Evolutionary conservation across 2,113 vertebrate genomes (phyloP).

Genomic region (Machaerirhynchus nigripectus): DNA sequence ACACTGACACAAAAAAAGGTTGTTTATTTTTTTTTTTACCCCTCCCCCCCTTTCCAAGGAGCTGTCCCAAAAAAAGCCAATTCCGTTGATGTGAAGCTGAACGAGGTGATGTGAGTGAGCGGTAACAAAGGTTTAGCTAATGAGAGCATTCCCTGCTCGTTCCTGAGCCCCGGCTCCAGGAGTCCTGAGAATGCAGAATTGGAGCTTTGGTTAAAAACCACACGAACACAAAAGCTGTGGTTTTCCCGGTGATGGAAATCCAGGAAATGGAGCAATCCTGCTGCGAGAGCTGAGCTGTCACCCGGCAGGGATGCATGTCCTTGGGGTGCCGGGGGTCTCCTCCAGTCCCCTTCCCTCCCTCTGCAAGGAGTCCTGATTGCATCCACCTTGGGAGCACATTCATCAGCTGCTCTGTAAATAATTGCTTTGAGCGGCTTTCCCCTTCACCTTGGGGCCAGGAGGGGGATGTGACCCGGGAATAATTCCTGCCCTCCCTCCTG

Average conservation of each 20-base stretch:
- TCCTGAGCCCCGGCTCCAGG: not conserved
- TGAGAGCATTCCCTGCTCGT: not conserved
- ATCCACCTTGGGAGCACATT: not conserved
- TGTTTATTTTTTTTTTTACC: not conserved
- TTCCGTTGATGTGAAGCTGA: not conserved
- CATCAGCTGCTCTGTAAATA: not conserved
- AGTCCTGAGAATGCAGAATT: not conserved
- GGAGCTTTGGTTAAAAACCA: not conserved
- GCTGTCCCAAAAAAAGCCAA: not conserved
- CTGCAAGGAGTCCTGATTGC: not conserved
- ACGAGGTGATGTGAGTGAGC: not conserved
- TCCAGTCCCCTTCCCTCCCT: not conserved
- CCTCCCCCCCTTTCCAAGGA: not conserved
- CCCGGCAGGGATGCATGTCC: accelerated
- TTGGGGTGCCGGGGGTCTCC: not conserved
- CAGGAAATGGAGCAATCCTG: not conserved
- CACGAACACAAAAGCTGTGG: not conserved
- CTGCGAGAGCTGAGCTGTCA: not conserved
- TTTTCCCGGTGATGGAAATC: not conserved
- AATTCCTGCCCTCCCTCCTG: not conserved
- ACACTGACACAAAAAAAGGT: not conserved
- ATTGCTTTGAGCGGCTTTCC: not conserved
- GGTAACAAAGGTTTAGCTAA: not conserved
- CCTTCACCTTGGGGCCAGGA: not conserved
- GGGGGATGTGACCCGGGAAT: not conserved